Evolutionary conservation across 2,888 invertebrate genomes (phyloP).

Genomic region (Craniophora ligustri): DNA sequence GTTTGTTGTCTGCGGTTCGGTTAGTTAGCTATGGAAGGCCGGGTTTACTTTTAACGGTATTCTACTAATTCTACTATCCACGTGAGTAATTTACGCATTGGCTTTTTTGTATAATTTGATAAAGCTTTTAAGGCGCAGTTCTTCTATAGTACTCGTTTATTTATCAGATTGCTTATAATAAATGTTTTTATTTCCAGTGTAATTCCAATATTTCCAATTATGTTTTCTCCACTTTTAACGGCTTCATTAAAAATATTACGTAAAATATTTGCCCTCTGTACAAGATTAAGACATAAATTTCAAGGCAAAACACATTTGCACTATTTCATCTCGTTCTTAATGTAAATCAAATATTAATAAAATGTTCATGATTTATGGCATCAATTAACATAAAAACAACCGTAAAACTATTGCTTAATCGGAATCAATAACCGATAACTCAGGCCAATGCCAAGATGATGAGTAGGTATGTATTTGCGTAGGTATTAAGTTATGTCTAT

Average conservation of each 20-base stretch:
- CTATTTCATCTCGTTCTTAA: slow-evolving; percentile 34
- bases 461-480: slow-evolving; percentile 48
- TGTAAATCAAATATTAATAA: slow-evolving; percentile 44
- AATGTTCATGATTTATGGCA: slow-evolving; percentile 43
- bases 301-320: slow-evolving; percentile 32
- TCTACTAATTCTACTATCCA: slow-evolving; percentile 10
- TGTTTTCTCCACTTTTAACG: not conserved
- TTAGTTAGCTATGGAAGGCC: slow-evolving; percentile 32
- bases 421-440: slow-evolving; percentile 50
- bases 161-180: too few relatives aligned
- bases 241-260: not conserved
- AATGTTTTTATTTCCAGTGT: not conserved
- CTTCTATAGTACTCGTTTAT: not conserved
- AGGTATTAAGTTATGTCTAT: slow-evolving; percentile 25
- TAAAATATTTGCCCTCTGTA: slow-evolving; percentile 5
- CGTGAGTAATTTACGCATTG: slow-evolving; percentile 15
- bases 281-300: slow-evolving; percentile 41
- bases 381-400: slow-evolving; percentile 42
- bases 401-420: slow-evolving; percentile 48
- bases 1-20: slow-evolving; percentile 37
- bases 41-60: slow-evolving; percentile 29
- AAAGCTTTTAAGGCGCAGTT: slow-evolving; percentile 15
- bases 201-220: not conserved
- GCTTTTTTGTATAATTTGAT: slow-evolving; percentile 22
- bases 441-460: slow-evolving; percentile 37